Conservation (phyloP, 1,140 invertebrate genomes). For the Pectinophora gossypiella region DNA sequence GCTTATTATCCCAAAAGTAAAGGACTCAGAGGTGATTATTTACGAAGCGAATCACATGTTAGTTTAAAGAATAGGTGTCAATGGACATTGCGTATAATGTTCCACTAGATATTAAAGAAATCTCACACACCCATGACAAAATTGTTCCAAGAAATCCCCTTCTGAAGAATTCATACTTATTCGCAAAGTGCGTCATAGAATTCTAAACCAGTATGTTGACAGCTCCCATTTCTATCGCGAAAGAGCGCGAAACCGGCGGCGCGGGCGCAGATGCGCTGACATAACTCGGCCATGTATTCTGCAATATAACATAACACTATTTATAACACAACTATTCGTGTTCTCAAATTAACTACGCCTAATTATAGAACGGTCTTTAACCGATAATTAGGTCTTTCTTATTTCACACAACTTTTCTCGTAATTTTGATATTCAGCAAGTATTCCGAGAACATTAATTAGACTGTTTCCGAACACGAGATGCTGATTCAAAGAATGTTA, state of each 20-base stretch:
- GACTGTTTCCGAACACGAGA: too few relatives aligned
- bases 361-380: conserved; percentile 65
- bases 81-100: too few relatives aligned
- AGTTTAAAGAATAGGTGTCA: too few relatives aligned
- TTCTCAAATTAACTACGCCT: conserved; percentile 52
- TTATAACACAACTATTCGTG: conserved; percentile 47
- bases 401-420: conserved; percentile 30
- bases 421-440: too few relatives aligned
- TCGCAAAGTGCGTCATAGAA: neutral
- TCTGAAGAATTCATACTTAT: too few relatives aligned
- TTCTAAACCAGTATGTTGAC: conserved; percentile 10
- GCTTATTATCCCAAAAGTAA: too few relatives aligned
- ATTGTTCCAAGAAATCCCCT: too few relatives aligned
- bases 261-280: conserved; percentile 33
- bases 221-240: conserved; percentile 16
- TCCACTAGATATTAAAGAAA: too few relatives aligned
- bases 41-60: too few relatives aligned
- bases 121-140: too few relatives aligned
- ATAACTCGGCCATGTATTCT: conserved; percentile 69
- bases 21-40: too few relatives aligned
- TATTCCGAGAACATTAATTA: too few relatives aligned
- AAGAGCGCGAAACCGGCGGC: neutral
- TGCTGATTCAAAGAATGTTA: neutral
- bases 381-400: conserved; percentile 55
- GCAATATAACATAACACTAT: conserved; percentile 47